phyloP scores from a whole-genome alignment of 2,113 vertebrate genomes.

The Gobius niger region DNA sequence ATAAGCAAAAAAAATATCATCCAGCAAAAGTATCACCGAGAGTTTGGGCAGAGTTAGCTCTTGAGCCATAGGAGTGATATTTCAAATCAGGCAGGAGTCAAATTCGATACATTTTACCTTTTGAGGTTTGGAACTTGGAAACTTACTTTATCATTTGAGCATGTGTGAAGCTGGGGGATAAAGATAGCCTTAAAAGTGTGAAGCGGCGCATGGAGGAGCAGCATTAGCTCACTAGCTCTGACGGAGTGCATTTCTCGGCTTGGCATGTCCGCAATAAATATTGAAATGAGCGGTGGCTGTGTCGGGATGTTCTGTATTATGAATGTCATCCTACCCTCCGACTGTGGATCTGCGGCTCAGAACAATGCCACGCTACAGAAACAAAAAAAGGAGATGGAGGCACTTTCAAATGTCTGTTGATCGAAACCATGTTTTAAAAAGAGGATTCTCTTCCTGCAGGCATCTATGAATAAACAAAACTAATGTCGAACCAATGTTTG shows the following conservation, averaged over 20 bases:
- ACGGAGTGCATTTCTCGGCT: conserved; percentile 22
- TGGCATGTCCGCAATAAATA: conserved; percentile 53
- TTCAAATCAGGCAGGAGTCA: conserved; percentile 25
- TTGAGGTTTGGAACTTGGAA: conserved; percentile 35
- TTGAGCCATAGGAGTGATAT: conserved; percentile 10
- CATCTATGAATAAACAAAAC: background rate
- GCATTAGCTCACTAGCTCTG: conserved; percentile 49
- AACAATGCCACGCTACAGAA: conserved; percentile 31
- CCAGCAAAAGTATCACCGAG: background rate
- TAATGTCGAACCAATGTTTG: background rate
- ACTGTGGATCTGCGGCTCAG: conserved; percentile 23
- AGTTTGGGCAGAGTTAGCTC: background rate
- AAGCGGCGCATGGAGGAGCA: conserved; percentile 28
- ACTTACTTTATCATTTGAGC: conserved; percentile 48
- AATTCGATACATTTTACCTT: conserved; percentile 20
- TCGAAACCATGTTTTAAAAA: background rate
- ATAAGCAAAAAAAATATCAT: background rate
- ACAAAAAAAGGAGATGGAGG: conserved; percentile 12
- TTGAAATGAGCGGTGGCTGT: conserved; percentile 41
- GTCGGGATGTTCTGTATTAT: conserved; percentile 57
- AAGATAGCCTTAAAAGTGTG: conserved; percentile 49
- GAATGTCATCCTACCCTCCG: conserved; percentile 42
- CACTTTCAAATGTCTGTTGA: conserved; percentile 35
- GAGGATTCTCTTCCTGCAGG: background rate
- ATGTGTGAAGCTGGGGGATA: conserved; percentile 47